A percentile compares a stretch with the other conserved stretches of the same genome.
Conservation (phyloP, 64 coral and sea anemone species). For the Actinia equina region DNA sequence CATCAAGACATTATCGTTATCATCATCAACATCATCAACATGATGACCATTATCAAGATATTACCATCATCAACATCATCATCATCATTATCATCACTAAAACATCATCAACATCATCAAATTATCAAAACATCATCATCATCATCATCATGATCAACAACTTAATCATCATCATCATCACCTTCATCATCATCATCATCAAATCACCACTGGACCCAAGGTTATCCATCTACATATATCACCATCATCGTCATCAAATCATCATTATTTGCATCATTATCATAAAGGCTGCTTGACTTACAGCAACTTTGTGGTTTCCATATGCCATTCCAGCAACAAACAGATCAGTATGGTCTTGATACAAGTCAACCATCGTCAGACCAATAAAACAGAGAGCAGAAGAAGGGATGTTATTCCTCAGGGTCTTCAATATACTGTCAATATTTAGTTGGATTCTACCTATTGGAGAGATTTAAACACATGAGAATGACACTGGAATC, state of each 20-base stretch:
- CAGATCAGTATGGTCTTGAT: conserved; percentile 67
- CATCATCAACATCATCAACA: too few species aligned
- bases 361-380: conserved; percentile 79
- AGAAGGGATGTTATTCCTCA: conserved; percentile 40
- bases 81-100: too few species aligned
- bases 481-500: not conserved
- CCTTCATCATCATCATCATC: too few species aligned
- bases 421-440: conserved; percentile 55
- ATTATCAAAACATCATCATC: too few species aligned
- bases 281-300: conserved; percentile 15
- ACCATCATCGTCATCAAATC: not conserved
- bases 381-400: conserved; percentile 77
- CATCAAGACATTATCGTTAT: too few species aligned
- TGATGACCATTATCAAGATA: too few species aligned
- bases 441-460: conserved; percentile 64
- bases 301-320: conserved; percentile 75
- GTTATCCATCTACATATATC: not conserved
- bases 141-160: too few species aligned
- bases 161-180: too few species aligned
- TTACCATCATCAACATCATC: too few species aligned
- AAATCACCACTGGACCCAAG: too few species aligned
- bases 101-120: too few species aligned
- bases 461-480: not conserved
- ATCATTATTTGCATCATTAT: not conserved
- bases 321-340: conserved; percentile 84